phyloP scores from a whole-genome alignment of 2,797 vertebrate genomes.

The Cossypha niveicapilla region DNA sequence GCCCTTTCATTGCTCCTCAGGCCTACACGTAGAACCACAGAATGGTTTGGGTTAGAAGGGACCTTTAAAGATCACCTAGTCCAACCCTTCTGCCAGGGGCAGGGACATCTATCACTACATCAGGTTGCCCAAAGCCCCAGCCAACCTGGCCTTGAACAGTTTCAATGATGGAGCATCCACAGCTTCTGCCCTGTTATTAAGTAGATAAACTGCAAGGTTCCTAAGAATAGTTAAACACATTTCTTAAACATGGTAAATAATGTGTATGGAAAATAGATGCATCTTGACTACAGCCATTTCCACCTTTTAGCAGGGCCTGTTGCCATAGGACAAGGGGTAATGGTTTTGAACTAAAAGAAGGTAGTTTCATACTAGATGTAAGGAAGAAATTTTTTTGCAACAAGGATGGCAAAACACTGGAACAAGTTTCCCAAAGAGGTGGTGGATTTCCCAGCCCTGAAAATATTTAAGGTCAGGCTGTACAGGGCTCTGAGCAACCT shows the following conservation, averaged over 20 bases:
- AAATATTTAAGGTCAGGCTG: neutral
- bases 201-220: neutral
- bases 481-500: neutral
- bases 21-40: neutral
- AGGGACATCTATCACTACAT: neutral
- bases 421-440: neutral
- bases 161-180: neutral
- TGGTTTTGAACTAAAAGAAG: neutral
- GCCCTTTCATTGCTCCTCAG: neutral
- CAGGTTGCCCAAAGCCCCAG: neutral
- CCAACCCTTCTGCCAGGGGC: neutral
- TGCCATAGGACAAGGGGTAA: neutral
- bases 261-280: neutral
- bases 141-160: neutral
- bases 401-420: neutral
- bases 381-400: neutral
- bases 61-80: neutral
- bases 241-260: neutral
- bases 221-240: neutral
- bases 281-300: neutral
- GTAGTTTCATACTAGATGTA: neutral
- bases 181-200: neutral
- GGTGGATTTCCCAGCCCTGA: neutral
- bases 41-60: neutral
- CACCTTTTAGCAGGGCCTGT: neutral